A percentile compares a stretch with the other conserved stretches of the same genome.
Evolutionary conservation across 2,888 invertebrate genomes (phyloP).

Genomic region (Digitonthophagus gazella): DNA sequence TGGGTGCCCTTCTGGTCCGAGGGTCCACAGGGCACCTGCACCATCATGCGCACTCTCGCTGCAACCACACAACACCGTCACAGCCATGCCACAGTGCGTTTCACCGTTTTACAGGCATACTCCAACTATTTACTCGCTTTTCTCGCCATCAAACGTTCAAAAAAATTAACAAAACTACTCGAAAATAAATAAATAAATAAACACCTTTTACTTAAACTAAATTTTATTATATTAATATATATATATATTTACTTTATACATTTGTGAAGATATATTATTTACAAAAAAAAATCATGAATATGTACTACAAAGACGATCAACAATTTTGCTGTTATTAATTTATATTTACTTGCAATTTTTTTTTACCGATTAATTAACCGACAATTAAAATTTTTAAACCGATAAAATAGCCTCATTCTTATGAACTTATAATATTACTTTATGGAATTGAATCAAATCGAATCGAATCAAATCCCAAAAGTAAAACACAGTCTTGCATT

Average conservation of each 20-base stretch:
- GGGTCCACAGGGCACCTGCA: constrained; percentile 72
- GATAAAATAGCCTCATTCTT: constrained; percentile 44
- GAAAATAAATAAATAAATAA: neutral
- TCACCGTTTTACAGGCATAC: constrained; percentile 35
- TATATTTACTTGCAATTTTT: too few species aligned
- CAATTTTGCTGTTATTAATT: too few species aligned
- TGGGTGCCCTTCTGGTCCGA: constrained; percentile 49
- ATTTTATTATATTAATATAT: constrained; percentile 45
- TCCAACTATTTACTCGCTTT: constrained; percentile 31
- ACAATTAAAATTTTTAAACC: neutral
- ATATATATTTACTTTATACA: constrained; percentile 48
- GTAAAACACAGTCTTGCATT: constrained; percentile 41
- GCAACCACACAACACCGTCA: constrained; percentile 64
- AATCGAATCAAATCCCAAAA: too few species aligned
- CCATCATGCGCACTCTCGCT: constrained; percentile 88
- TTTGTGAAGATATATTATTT: constrained; percentile 47
- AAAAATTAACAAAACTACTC: neutral
- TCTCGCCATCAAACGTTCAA: neutral
- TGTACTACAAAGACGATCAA: constrained; percentile 38
- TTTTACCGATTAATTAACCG: too few species aligned
- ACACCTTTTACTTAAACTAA: constrained; percentile 26
- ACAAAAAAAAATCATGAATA: constrained; percentile 42
- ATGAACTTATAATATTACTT: constrained; percentile 39
- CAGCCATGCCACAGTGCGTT: constrained; percentile 45
- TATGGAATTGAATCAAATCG: constrained; percentile 31